A percentile compares a stretch with the other conserved stretches of the same genome.
These are phyloP conservation scores for Trichopria drosophilae DNA, from an alignment of 2,888 invertebrate genomes.

Conservation along the genomic window DNA sequence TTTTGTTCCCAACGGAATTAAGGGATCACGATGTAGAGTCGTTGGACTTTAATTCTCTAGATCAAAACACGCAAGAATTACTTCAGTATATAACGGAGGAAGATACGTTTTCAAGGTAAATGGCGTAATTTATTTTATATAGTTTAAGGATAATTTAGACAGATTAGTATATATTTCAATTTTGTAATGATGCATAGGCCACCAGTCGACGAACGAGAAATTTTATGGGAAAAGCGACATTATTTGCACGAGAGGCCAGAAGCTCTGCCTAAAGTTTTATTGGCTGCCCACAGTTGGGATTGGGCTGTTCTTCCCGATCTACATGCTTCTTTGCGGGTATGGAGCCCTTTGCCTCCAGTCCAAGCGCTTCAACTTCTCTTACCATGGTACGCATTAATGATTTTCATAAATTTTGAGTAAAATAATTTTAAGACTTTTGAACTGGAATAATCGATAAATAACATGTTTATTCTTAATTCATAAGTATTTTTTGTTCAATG, in stretches of 20 bases:
- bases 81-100: slow-evolving; percentile 73
- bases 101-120: slow-evolving; percentile 69
- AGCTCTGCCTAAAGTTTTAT: slow-evolving; percentile 82
- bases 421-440: background rate
- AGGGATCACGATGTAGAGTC: slow-evolving; percentile 59
- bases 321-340: slow-evolving; percentile 83
- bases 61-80: slow-evolving; percentile 78
- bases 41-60: slow-evolving; percentile 75
- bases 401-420: slow-evolving; percentile 9
- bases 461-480: background rate
- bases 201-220: slow-evolving; percentile 72
- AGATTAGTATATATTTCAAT: slow-evolving; percentile 2
- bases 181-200: slow-evolving; percentile 57
- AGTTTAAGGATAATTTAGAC: background rate
- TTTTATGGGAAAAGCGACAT: slow-evolving; percentile 92
- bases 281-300: slow-evolving; percentile 90
- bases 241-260: slow-evolving; percentile 82
- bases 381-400: slow-evolving; percentile 70
- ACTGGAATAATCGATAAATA: slow-evolving; percentile 4
- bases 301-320: slow-evolving; percentile 84
- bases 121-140: slow-evolving; percentile 6
- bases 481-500: slow-evolving; percentile 5
- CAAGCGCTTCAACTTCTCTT: slow-evolving; percentile 89
- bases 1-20: slow-evolving; percentile 67
- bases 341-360: slow-evolving; percentile 82